Evolutionary conservation across 30 jellyfish, hydroid and myxozoan species (phyloP).

Genomic region (Aurelia sp.): DNA sequence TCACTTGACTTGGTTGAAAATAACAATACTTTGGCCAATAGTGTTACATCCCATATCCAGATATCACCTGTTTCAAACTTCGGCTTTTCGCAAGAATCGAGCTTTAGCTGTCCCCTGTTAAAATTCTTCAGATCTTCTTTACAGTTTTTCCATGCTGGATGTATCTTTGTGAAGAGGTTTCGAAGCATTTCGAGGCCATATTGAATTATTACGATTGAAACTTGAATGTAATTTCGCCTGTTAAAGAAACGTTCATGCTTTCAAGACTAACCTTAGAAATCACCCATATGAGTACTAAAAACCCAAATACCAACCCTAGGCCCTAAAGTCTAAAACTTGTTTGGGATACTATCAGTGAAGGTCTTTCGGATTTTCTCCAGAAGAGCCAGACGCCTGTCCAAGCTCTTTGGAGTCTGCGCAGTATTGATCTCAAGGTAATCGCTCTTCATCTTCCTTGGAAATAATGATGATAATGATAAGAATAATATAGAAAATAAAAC

Average conservation of each 20-base stretch:
- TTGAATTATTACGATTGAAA: not conserved
- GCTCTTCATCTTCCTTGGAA: no score
- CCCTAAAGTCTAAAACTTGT: no score
- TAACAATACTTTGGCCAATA: constrained; percentile 6
- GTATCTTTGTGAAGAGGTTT: not conserved
- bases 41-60: constrained; percentile 20
- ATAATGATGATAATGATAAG: no score
- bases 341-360: no score
- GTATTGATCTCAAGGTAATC: no score
- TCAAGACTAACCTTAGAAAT: no score
- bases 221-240: constrained; percentile 14
- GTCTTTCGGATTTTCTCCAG: no score
- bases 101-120: constrained; percentile 2
- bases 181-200: constrained; percentile 11
- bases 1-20: not conserved
- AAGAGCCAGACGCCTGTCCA: no score
- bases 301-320: no score
- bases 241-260: not conserved
- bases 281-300: no score
- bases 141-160: constrained; percentile 7
- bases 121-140: not conserved
- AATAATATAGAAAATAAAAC: no score
- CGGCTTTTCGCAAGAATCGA: not conserved
- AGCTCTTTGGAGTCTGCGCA: no score
- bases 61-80: constrained; percentile 20